These are phyloP conservation scores for Phaonia tiefii DNA, from an alignment of 2,888 invertebrate species.

Conservation along the genomic window DNA sequence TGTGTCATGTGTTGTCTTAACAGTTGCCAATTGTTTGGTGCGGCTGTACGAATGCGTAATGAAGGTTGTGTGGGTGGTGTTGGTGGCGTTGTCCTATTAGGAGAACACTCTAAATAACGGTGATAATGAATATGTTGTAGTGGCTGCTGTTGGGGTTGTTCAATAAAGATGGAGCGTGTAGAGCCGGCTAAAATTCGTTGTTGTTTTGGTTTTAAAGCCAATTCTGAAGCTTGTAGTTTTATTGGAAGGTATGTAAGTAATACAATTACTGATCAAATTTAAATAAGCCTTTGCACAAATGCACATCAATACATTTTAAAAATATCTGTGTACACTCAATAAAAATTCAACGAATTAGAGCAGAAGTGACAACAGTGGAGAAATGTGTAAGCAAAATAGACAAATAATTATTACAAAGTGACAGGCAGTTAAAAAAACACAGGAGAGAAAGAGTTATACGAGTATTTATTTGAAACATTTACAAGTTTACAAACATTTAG, in stretches of 20 bases:
- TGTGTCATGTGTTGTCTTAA: conserved; percentile 61
- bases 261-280: conserved; percentile 1
- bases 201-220: conserved; percentile 61
- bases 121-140: conserved; percentile 37
- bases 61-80: conserved; percentile 25
- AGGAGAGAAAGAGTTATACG: no score
- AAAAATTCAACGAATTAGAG: neutral
- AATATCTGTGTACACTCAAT: neutral
- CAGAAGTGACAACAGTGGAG: neutral
- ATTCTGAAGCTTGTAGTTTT: conserved; percentile 36
- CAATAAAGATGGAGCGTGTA: conserved; percentile 38
- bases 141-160: conserved; percentile 44
- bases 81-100: conserved; percentile 39
- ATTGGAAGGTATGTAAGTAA: conserved; percentile 33
- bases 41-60: neutral
- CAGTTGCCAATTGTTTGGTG: conserved; percentile 57
- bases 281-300: no score
- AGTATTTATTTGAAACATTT: no score
- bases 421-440: neutral
- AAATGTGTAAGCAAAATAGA: neutral
- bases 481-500: conserved; percentile 2
- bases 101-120: conserved; percentile 24
- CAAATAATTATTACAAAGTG: neutral
- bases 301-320: no score
- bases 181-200: conserved; percentile 47